phyloP scores from a whole-genome alignment of 2,888 invertebrate species.

The Caenorhabditis sp. region DNA sequence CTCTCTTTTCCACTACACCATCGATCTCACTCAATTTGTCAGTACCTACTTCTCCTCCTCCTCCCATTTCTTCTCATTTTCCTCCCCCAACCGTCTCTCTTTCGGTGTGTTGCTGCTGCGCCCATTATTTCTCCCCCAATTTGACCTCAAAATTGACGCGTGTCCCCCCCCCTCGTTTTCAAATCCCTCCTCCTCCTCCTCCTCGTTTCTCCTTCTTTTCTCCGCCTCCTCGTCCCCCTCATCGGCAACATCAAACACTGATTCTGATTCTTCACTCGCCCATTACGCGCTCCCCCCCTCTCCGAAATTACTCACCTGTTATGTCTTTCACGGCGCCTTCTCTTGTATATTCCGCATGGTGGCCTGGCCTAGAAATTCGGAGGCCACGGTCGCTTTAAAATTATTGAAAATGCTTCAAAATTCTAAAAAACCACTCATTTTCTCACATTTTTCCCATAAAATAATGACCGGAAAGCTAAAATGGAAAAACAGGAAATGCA shows the following conservation, averaged over 20 bases:
- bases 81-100: background rate
- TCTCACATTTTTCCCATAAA: too few relatives aligned
- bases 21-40: constrained; percentile 53
- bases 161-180: constrained; percentile 29
- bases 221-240: background rate
- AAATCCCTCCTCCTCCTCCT: constrained; percentile 28
- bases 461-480: background rate
- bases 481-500: background rate
- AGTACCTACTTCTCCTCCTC: constrained; percentile 28
- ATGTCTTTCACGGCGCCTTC: background rate
- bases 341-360: background rate
- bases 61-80: constrained; percentile 27
- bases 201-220: constrained; percentile 33
- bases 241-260: constrained; percentile 58
- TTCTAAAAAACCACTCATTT: too few relatives aligned
- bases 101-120: too few relatives aligned
- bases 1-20: constrained; percentile 2
- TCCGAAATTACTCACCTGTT: constrained; percentile 31
- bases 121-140: constrained; percentile 44
- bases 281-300: constrained; percentile 1
- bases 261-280: constrained; percentile 38
- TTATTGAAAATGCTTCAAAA: too few relatives aligned
- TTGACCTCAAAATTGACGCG: constrained; percentile 61
- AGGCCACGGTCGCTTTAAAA: too few relatives aligned
- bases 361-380: too few relatives aligned